Base-by-base conservation (phyloP, 2,113 vertebrate species). In the Atlantisia rogersi region DNA sequence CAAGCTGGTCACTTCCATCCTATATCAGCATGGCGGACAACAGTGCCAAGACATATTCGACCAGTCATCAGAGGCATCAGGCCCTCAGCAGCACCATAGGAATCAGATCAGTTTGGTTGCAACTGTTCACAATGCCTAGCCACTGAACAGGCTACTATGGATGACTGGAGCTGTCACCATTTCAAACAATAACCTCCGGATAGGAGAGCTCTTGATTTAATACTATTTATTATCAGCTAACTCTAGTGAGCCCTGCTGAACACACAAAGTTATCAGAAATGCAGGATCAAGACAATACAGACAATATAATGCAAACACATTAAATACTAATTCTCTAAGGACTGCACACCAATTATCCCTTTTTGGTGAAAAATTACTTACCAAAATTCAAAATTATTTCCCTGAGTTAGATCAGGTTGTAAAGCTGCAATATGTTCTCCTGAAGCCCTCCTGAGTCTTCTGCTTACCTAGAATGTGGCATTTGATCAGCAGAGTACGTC, bases 1-100 rank as follows among this genome's bases (percentile, higher is more conserved):
- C 1, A 1, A 25, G 7, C 56, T 31, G 67, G 9, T 29, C 32
- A 24, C 8, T 19, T 48, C 29, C 9, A 1, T 22, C 6, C 18
- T 11, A 9, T 0, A 1, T 9, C 42, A 50, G n/a, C 26, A 11
- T 4, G 39, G 78, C 0, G 0, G 40, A 39, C 55, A 48, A 22
- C 40, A 46, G 16, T 0, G 5, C 44, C 40, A 13, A 58, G 37
- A 14, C 0, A 0, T 15, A 52, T 76, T 21, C 44, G 31, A 18
- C 9, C 17, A 7, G 35, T 9, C 58, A 1, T 17, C 17, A 16
- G 42, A 24, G 19, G 29, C 4, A 6, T 12, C 22, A 3, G 26
- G 70, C 31, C 62, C 21, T 50, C 35, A 12, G 73, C 59, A 55
- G 24, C 60, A 18, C 21, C 3, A 7, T 6, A 12, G 31, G 17